A percentile compares a stretch with the other conserved stretches of the same genome.
These are phyloP conservation scores for Aplocera efformata DNA, from an alignment of 2,888 invertebrate species.

Conservation along the genomic window DNA sequence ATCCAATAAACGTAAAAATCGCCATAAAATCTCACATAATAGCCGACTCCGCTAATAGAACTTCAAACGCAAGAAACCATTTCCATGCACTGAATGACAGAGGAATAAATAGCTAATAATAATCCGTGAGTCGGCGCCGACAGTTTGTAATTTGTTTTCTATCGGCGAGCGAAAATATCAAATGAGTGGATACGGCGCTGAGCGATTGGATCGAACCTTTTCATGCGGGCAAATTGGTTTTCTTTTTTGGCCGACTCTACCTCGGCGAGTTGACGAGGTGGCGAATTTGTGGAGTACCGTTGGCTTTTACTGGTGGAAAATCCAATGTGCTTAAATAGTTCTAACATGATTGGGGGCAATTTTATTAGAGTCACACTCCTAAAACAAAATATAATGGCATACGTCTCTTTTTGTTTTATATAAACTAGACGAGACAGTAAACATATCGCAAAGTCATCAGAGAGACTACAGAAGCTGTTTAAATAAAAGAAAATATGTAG, in stretches of 20 bases:
- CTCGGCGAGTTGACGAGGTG: constrained; percentile 65
- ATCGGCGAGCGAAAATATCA: constrained; percentile 72
- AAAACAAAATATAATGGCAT: too few relatives aligned
- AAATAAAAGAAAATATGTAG: too few relatives aligned
- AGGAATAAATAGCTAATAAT: constrained; percentile 69
- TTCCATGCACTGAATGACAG: constrained; percentile 64
- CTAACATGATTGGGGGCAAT: too few relatives aligned
- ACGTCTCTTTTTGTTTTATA: too few relatives aligned
- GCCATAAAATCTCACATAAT: constrained; percentile 17
- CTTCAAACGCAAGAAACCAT: constrained; percentile 64
- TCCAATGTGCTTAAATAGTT: too few relatives aligned
- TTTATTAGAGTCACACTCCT: too few relatives aligned
- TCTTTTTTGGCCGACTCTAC: constrained; percentile 71
- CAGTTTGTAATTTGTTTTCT: constrained; percentile 78
- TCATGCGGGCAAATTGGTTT: constrained; percentile 79
- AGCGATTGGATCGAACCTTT: constrained; percentile 75
- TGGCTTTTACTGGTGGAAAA: too few relatives aligned
- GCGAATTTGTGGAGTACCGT: constrained; percentile 50
- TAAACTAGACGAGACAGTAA: too few relatives aligned
- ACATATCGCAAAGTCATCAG: too few relatives aligned
- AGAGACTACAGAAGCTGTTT: too few relatives aligned
- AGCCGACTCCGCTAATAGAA: constrained; percentile 52
- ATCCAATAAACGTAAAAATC: constrained; percentile 16
- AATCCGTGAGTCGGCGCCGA: constrained; percentile 48
- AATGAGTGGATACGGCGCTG: constrained; percentile 73